Evolutionary conservation across 2,113 vertebrate species (phyloP), one percentile per base, ranked within the genome.

Genomic region (Hippopotamus amphibius): DNA sequence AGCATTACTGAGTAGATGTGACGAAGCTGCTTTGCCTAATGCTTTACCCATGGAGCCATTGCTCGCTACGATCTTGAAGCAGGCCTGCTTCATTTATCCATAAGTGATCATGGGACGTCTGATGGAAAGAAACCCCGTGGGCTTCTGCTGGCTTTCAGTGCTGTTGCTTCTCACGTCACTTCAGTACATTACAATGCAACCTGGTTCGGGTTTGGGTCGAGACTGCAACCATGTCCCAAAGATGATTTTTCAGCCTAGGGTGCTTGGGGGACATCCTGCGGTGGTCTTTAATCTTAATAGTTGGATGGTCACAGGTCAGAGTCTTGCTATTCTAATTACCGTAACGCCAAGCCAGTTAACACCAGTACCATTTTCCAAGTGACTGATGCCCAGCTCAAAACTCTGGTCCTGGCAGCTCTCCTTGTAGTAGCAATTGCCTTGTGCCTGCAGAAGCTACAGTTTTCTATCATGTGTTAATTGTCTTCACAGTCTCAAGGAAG

Each of bases 21-120:
- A 96, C 2, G 77, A 66, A 98, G 92, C 98, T 92, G 98, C 98
- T 99, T 98, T 97, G 98, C 98, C 98, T 97, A 90, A 37, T 0
- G 98, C 99, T 99, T 98, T 97, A 22, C 96, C 96, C 98, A 98
- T 98, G 97, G 87, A 98, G 97, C 98, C 98, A 98, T 98, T 7
- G 14, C 98, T 96, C 57, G 97, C 98, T 98, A 82, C n/a, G 6
- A 77, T 96, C 30, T 43, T 48, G 19, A 26, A 94, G 96, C 90
- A 97, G 98, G 95, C 97, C 97, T 79, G 26, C 77, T 82, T 79
- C 98, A 98, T 98, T 87, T 94, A 97, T 91, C 97, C 97, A 93
- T 88, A 83, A 80, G 9, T 66, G 19, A 57, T 59, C 77, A 68
- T 95, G 24, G 43, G n/a, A 94, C 95, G 95, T 97, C 82, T 14